Conservation (phyloP, 2,888 invertebrate genomes). For the Frankliniella intonsa region DNA sequence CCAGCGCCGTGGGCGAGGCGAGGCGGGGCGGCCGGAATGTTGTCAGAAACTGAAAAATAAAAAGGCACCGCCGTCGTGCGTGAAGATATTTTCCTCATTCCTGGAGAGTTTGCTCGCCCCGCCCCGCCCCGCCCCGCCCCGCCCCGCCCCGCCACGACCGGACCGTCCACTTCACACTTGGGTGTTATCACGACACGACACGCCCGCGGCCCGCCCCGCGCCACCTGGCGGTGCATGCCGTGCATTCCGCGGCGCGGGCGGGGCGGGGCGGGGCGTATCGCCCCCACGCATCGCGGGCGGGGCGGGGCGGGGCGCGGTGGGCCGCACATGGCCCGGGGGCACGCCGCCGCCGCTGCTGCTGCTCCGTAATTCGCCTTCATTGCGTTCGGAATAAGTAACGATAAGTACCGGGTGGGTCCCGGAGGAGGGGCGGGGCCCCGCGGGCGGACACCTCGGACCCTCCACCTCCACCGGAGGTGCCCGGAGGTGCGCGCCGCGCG, state of each 20-base stretch:
- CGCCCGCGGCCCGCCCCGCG: neutral
- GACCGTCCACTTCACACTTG: slow-evolving; percentile 8
- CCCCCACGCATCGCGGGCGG: neutral
- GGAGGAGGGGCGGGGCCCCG: neutral
- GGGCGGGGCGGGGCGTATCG: neutral
- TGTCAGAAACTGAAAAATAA: too few relatives aligned
- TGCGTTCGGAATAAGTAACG: neutral
- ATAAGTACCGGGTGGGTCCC: neutral
- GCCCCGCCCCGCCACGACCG: neutral
- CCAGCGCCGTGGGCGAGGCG: too few relatives aligned
- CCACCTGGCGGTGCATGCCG: neutral
- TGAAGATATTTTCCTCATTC: neutral
- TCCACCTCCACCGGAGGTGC: neutral
- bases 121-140: neutral
- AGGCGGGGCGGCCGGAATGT: too few relatives aligned
- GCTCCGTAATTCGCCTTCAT: slow-evolving; percentile 22
- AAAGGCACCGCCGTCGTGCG: neutral
- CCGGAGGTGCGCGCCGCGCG: neutral
- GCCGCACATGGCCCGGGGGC: neutral
- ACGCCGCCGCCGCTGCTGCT: neutral
- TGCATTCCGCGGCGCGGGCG: neutral
- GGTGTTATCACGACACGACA: neutral
- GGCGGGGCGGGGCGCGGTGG: neutral
- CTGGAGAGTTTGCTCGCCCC: too few relatives aligned
- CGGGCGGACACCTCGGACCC: too few relatives aligned